phyloP scores from a whole-genome alignment of 2,888 invertebrate species.

The Cephus spinipes region DNA sequence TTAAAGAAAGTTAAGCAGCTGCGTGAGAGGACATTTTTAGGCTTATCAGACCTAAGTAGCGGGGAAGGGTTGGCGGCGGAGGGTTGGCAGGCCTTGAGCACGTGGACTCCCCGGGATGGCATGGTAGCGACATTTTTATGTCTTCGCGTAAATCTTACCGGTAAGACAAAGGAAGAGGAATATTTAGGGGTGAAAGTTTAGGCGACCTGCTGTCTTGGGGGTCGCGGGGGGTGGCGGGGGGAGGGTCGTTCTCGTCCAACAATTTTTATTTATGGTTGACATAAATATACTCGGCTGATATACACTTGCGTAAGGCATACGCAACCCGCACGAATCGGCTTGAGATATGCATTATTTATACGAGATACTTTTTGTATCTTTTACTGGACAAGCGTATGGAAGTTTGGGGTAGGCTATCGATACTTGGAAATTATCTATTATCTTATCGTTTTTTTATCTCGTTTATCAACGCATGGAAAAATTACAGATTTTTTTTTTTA shows the following conservation, averaged over 20 bases:
- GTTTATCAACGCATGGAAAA: background rate
- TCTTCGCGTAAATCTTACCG: constrained; percentile 20
- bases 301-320: background rate
- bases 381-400: background rate
- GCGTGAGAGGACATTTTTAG: constrained; percentile 16
- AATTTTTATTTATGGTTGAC: constrained; percentile 23
- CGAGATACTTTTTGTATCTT: background rate
- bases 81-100: background rate
- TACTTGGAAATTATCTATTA: background rate
- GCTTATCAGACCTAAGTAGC: background rate
- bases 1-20: constrained; percentile 19
- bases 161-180: constrained; percentile 24
- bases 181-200: constrained; percentile 26
- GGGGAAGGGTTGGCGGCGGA: background rate
- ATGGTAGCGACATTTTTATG: constrained; percentile 24
- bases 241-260: constrained; percentile 9
- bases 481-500: background rate
- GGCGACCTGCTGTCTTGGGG: constrained; percentile 22
- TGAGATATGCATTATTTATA: constrained; percentile 11
- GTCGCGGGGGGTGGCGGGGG: background rate
- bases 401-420: background rate
- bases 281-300: constrained; percentile 13
- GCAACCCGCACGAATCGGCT: background rate
- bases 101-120: background rate
- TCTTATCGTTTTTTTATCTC: background rate